Conservation (phyloP, 2,113 vertebrate genomes). For the Pomatostomus ruficeps region DNA sequence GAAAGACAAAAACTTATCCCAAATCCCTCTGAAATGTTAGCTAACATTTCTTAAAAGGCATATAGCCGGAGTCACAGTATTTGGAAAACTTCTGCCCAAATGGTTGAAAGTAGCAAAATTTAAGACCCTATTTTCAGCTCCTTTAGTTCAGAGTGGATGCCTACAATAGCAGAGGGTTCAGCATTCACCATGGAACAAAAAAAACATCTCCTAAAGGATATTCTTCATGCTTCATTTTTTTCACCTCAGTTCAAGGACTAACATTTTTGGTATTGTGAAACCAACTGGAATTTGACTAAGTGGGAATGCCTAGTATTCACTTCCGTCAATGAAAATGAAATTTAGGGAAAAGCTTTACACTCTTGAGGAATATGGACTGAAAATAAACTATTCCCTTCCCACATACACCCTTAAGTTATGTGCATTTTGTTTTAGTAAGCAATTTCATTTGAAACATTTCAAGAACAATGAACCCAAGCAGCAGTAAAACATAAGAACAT, state of each 20-base stretch:
- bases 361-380: background rate
- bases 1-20: background rate
- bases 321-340: background rate
- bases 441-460: background rate
- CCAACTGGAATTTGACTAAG: background rate
- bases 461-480: background rate
- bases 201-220: background rate
- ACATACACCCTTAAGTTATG: fast-evolving
- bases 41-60: background rate
- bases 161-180: background rate
- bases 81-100: background rate
- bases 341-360: background rate
- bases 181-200: background rate
- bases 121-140: background rate
- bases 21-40: background rate
- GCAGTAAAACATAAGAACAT: background rate
- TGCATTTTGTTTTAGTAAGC: background rate
- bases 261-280: background rate
- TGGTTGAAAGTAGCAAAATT: background rate
- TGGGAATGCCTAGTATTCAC: background rate
- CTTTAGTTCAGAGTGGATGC: background rate
- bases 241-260: background rate
- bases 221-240: background rate
- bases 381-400: background rate
- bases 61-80: background rate